Conservation (phyloP, 2,113 vertebrate species). For the Daphoenositta chrysoptera region DNA sequence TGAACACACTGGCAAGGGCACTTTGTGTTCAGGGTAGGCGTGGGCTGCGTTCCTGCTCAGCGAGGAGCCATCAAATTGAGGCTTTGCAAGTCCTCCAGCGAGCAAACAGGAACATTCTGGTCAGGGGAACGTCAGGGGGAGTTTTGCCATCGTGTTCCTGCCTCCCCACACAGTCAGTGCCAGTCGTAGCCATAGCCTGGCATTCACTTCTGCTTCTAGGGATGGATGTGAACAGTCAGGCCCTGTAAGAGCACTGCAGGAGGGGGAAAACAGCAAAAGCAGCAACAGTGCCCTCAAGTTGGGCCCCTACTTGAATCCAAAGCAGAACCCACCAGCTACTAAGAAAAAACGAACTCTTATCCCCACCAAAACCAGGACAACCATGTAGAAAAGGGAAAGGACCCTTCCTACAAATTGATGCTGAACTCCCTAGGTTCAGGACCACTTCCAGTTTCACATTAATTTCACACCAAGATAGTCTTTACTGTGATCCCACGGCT, state of each 20-base stretch:
- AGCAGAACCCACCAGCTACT: neutral
- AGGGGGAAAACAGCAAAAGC: neutral
- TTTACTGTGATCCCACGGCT: accelerated
- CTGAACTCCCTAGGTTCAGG: neutral
- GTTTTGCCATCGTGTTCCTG: accelerated
- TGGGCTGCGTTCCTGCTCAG: neutral
- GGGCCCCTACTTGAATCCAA: neutral
- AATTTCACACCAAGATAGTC: neutral
- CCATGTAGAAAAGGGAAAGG: accelerated
- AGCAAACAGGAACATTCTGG: neutral
- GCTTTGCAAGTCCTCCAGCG: neutral
- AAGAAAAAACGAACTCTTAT: neutral
- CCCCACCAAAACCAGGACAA: neutral
- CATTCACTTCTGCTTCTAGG: neutral
- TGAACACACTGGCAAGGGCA: neutral
- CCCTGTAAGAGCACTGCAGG: neutral
- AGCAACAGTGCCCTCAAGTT: neutral
- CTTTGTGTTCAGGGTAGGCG: neutral
- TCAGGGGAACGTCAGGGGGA: neutral
- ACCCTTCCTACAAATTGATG: neutral
- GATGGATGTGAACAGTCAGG: neutral
- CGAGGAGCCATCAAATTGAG: neutral
- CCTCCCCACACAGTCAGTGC: neutral
- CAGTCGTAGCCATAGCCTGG: accelerated
- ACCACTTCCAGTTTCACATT: neutral